Evolutionary conservation across 2,888 invertebrate species (phyloP).

Genomic region (Mimumesa dahlbomi): DNA sequence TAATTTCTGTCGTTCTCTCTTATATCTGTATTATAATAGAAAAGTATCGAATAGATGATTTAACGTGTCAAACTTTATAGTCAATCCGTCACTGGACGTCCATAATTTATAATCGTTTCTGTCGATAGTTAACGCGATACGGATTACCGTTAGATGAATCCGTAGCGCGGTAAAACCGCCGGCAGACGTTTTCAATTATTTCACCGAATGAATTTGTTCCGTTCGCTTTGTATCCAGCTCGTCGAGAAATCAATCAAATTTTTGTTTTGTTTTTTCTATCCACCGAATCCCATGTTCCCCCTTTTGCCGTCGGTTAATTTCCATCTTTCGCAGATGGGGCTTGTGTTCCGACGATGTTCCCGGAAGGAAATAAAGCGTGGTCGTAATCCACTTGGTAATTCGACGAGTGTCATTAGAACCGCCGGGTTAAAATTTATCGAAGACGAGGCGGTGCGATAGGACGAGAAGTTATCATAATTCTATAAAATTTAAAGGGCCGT

Average conservation of each 20-base stretch:
- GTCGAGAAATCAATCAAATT: neutral
- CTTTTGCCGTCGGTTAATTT: too few relatives aligned
- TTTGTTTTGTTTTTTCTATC: too few relatives aligned
- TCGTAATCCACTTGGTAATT: neutral
- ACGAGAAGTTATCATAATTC: slow-evolving; percentile 30
- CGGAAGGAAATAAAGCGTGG: neutral
- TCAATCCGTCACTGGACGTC: too few relatives aligned
- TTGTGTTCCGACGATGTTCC: too few relatives aligned
- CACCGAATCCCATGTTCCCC: too few relatives aligned
- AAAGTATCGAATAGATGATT: too few relatives aligned
- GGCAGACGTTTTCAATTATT: slow-evolving; percentile 33
- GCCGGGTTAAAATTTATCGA: slow-evolving; percentile 4
- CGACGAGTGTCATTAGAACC: neutral
- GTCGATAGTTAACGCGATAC: slow-evolving; percentile 59
- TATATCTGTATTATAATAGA: too few relatives aligned
- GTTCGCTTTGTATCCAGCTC: slow-evolving; percentile 22
- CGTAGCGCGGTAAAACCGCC: slow-evolving; percentile 12
- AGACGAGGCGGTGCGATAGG: neutral
- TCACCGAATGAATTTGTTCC: slow-evolving; percentile 46
- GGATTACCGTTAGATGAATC: slow-evolving; percentile 52
- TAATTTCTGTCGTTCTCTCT: too few relatives aligned
- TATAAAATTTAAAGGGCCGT: slow-evolving; percentile 34
- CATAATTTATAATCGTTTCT: slow-evolving; percentile 58
- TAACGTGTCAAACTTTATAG: too few relatives aligned
- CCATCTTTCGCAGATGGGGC: neutral